Base-by-base conservation (phyloP, 2,888 invertebrate species). In the Ceratothoa steindachneri region DNA sequence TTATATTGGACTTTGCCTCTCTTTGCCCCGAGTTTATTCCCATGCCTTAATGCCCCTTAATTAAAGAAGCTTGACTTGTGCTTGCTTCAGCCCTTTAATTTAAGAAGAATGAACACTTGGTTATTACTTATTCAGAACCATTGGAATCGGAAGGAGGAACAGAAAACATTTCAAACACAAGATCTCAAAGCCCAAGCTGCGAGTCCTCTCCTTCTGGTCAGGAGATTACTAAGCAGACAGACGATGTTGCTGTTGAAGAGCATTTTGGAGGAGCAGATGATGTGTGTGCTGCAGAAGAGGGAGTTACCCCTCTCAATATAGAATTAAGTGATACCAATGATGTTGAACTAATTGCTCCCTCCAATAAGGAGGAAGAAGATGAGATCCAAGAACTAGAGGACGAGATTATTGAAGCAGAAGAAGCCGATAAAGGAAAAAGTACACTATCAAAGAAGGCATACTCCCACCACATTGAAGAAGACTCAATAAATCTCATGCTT, bases 401-500 rank as follows among this genome's bases (percentile, higher is more conserved):
- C 1, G 2, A 4, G 30, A 4, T 29, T 15, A n/a, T 12, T 28
- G 29, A 2, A 22, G 22, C 15, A 29, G 67, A 30, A 29, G 2
- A 1, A 29, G 29, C n/a, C 27, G 15, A 1, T 1, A 5, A 5
- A 1, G 29, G 4, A 2, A 30, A 29, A 2, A 30, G 30, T 1
- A 5, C 15, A 67, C 4, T 28, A 29, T 19, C 4, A 3, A 2
- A 5, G 9, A 1, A 29, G 29, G 67, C 24, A 19, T 4, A 29
- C 41, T 41, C 41, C 15, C 41, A 15, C 15, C 41, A 41, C 41
- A 41, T 41, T 5, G 41, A 41, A 15, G 77, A 77, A 22, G 78
- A 78, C 68, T 72, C 75, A 12, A 78, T 78, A 19, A 75, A 78
- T 53, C 73, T 78, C n/a, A 78, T 75, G 75, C 65, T 78, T n/a